A percentile compares a stretch with the other conserved stretches of the same genome.
phyloP scores from a whole-genome alignment of 2,888 invertebrate genomes.

The Eucriotettix oculatus region DNA sequence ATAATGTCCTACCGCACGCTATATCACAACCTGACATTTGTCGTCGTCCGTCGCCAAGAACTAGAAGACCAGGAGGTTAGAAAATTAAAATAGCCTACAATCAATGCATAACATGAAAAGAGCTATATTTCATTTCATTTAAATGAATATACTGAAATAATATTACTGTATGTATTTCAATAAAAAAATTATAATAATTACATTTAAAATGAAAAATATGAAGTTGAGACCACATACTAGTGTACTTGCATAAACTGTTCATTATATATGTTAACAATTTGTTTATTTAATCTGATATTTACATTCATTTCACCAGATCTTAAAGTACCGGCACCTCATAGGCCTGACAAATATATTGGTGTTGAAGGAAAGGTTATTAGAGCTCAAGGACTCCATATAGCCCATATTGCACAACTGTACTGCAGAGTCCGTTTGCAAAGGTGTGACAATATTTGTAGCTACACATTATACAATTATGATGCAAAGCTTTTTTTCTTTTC shows the following conservation, averaged over 20 bases:
- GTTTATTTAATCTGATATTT: not conserved
- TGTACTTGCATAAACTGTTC: not conserved
- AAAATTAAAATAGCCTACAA: too few relatives aligned
- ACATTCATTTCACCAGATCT: conserved; percentile 16
- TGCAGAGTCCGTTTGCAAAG: conserved; percentile 24
- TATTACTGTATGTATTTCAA: not conserved
- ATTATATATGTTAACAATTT: not conserved
- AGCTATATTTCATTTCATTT: too few relatives aligned
- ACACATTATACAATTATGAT: too few relatives aligned
- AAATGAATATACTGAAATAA: not conserved
- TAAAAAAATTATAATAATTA: not conserved
- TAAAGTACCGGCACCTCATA: conserved; percentile 20
- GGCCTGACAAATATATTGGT: conserved; percentile 23
- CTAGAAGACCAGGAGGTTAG: conserved; percentile 20
- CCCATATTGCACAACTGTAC: conserved; percentile 25
- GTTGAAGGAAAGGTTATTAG: conserved; percentile 25
- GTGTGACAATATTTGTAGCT: conserved; percentile 16
- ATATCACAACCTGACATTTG: conserved; percentile 29
- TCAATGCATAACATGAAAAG: too few relatives aligned
- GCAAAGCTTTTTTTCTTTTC: too few relatives aligned
- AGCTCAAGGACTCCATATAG: conserved; percentile 25
- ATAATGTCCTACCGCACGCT: conserved; percentile 22
- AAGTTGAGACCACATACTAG: not conserved
- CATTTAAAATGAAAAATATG: too few relatives aligned
- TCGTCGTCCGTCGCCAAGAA: conserved; percentile 18